Base-by-base conservation (phyloP, 2,797 vertebrate genomes). In the Gobio occitaniae region DNA sequence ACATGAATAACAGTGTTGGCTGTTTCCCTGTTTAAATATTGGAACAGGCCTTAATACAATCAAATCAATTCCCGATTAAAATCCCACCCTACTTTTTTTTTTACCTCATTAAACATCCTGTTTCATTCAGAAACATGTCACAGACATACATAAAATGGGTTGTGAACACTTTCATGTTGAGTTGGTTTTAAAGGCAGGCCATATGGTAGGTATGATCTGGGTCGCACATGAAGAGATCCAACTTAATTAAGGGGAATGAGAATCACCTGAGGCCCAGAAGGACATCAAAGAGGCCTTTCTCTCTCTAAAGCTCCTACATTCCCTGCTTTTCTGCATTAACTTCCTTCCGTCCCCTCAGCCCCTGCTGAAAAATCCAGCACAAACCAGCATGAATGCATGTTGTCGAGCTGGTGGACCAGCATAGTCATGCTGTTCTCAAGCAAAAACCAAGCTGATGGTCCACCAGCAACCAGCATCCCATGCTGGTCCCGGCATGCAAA, bases 241-340 rank as follows among this genome's bases (percentile, higher is more conserved):
- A n/a, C 86, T 91, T 95, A 95, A 95, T 95, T 91, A 94, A 92
- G 90, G 91, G 93, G 91, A 92, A 85, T 87, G 84, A 91, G 90
- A 92, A 93, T 93, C 92, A 95, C 95, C 94, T 94, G 93, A 93
- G 94, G 94, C 91, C 88, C 90, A 89, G 72, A 71, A 88, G 89
- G 82, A 93, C 93, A 93, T 95, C 93, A 95, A 95, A 95, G 93
- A 85, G 86, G n/a, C 86, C 89, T 90, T 89, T 91, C 41, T 79
- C 32, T 77, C 16, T 65, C 52, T 61, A 47, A n/a, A 47, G 29
- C 56, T n/a, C 72, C 32, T 48, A 63, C 66, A 75, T 79, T 52
- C 63, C 81, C 80, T 19, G 7, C 17, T 41, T 59, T 19, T 70
- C 71, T 9, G 0, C 16, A 2, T 65, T 52, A 48, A 78, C 50